These are phyloP conservation scores for Pachycephus smyrnensis DNA, from an alignment of 2,888 invertebrate species.

Conservation along the genomic window DNA sequence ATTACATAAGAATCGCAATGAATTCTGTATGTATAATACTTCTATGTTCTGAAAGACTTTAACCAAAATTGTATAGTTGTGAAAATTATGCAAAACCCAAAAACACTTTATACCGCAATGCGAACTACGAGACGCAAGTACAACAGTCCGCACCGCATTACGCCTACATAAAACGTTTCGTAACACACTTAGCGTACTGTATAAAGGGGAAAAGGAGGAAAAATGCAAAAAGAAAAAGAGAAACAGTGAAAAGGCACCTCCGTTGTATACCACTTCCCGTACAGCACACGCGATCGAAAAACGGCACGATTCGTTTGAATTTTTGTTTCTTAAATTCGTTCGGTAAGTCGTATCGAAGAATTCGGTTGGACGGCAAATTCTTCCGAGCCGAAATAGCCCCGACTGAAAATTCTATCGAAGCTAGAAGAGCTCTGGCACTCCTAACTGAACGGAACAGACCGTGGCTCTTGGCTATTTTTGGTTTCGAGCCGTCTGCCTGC, in stretches of 20 bases:
- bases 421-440: conserved; percentile 50
- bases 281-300: conserved; percentile 2
- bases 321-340: conserved; percentile 19
- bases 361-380: conserved; percentile 2
- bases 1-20: not conserved
- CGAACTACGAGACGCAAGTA: not conserved
- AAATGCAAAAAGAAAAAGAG: not conserved
- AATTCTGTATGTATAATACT: not conserved
- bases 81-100: not conserved
- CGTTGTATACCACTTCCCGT: not conserved
- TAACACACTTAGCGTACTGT: conserved; percentile 5
- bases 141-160: not conserved
- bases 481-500: conserved; percentile 42
- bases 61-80: not conserved
- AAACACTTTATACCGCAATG: not conserved
- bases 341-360: conserved; percentile 28
- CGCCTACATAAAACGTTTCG: conserved; percentile 1
- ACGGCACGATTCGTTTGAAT: not conserved
- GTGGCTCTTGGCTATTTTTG: conserved; percentile 53
- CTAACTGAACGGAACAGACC: conserved; percentile 43
- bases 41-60: not conserved
- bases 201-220: not conserved
- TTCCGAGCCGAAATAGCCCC: conserved; percentile 21
- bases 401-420: conserved; percentile 50
- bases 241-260: not conserved